phyloP scores from a whole-genome alignment of 2,113 vertebrate genomes.

The Neotragus pygmaeus region DNA sequence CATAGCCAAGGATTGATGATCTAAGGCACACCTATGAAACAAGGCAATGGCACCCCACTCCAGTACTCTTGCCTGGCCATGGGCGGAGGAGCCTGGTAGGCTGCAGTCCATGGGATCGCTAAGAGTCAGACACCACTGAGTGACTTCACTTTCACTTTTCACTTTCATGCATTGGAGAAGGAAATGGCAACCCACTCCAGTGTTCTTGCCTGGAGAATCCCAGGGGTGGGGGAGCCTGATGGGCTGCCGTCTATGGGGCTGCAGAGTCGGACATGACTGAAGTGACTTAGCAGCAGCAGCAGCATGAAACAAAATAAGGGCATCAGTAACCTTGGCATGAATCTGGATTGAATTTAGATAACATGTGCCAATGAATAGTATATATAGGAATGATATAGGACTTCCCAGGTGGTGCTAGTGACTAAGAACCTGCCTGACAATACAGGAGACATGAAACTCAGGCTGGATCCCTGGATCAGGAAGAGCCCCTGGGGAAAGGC shows the following conservation, averaged over 20 bases:
- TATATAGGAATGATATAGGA: neutral
- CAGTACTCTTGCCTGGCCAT: too few relatives aligned
- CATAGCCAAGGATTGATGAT: neutral
- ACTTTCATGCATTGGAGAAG: too few relatives aligned
- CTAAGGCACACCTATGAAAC: neutral
- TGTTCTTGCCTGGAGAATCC: too few relatives aligned
- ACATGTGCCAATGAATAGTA: neutral
- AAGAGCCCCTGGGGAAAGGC: neutral
- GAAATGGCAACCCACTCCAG: too few relatives aligned
- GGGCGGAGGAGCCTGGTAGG: too few relatives aligned
- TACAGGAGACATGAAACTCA: neutral
- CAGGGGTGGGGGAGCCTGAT: too few relatives aligned
- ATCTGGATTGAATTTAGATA: neutral
- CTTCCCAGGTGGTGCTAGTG: neutral
- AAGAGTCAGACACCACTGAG: too few relatives aligned
- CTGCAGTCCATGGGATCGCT: too few relatives aligned
- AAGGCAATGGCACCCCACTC: neutral
- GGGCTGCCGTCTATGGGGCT: too few relatives aligned
- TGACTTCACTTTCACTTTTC: too few relatives aligned
- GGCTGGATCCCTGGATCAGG: neutral
- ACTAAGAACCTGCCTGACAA: neutral
- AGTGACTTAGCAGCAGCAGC: too few relatives aligned
- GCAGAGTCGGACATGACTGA: too few relatives aligned
- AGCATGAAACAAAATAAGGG: neutral
- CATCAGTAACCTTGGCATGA: neutral